A percentile compares a stretch with the other conserved stretches of the same genome.
Evolutionary conservation across 2,797 vertebrate genomes (phyloP).

Genomic region (Vespertilio murinus): DNA sequence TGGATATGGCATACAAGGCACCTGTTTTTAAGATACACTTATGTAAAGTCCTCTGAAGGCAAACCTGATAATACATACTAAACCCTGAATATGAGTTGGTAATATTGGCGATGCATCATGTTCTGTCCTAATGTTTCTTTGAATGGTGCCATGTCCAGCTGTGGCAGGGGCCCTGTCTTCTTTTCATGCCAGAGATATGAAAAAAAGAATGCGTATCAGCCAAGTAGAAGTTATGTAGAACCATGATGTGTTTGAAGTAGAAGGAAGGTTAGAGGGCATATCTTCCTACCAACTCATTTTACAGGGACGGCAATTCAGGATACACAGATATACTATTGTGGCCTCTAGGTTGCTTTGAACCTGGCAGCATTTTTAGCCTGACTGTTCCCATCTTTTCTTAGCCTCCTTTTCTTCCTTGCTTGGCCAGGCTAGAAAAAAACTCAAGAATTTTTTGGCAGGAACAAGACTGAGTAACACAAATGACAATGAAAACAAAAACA

Average conservation of each 20-base stretch:
- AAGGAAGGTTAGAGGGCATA: not conserved
- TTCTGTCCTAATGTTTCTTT: not conserved
- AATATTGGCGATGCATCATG: not conserved
- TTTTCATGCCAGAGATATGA: not conserved
- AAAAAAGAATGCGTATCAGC: not conserved
- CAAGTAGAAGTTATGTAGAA: not conserved
- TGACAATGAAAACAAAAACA: not conserved
- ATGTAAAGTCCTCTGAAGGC: not conserved
- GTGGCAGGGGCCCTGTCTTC: not conserved
- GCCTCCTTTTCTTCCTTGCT: not conserved
- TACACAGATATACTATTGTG: not conserved
- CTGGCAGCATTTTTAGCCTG: not conserved
- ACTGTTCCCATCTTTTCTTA: not conserved
- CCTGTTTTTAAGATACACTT: not conserved
- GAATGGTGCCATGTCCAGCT: not conserved
- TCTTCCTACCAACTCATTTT: not conserved
- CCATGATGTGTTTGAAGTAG: not conserved
- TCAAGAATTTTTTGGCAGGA: not conserved
- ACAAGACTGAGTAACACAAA: not conserved
- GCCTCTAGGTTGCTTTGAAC: not conserved
- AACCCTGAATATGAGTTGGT: not conserved
- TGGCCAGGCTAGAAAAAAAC: not conserved
- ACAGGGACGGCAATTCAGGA: not conserved
- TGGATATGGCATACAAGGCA: not conserved
- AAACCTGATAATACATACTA: not conserved